Percentiles rank a stretch among this genome's conserved stretches.
Conservation (phyloP, 2,797 vertebrate genomes). For the Clarias platycephalus region DNA sequence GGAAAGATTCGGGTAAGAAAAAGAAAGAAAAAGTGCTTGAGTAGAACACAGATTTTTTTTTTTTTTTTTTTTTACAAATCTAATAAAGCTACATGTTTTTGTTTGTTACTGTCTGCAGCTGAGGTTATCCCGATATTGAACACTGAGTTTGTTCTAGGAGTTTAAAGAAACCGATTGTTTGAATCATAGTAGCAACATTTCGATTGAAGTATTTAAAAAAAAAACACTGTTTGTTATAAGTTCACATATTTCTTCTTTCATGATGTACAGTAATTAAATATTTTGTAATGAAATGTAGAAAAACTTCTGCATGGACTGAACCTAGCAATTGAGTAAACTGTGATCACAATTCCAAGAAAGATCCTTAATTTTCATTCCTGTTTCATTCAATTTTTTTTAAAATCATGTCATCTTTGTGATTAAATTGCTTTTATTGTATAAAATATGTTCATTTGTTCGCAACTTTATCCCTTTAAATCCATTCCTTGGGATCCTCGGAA, state of each 20-base stretch:
- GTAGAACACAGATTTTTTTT: background rate
- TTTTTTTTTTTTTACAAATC: background rate
- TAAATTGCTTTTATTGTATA: background rate
- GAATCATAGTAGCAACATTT: background rate
- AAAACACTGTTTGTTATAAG: background rate
- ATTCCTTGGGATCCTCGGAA: background rate
- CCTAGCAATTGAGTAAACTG: too few species aligned
- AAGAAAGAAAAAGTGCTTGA: background rate
- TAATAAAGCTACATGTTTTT: background rate
- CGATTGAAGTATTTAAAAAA: background rate
- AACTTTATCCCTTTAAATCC: background rate
- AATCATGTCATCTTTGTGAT: background rate
- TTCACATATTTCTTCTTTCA: background rate
- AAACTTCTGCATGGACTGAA: background rate
- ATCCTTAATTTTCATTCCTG: background rate
- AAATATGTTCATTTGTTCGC: background rate
- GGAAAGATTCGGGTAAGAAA: conserved; percentile 19
- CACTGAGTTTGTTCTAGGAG: background rate
- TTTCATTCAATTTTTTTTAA: background rate
- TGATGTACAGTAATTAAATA: background rate
- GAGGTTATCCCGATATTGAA: background rate
- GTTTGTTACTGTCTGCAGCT: background rate
- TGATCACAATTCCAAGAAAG: background rate
- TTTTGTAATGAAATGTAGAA: background rate
- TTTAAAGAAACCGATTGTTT: background rate